Percentiles rank a stretch among this genome's conserved stretches.
phyloP scores from a whole-genome alignment of 92 coral and sea anemone genomes.

The Parazoanthus swiftii region DNA sequence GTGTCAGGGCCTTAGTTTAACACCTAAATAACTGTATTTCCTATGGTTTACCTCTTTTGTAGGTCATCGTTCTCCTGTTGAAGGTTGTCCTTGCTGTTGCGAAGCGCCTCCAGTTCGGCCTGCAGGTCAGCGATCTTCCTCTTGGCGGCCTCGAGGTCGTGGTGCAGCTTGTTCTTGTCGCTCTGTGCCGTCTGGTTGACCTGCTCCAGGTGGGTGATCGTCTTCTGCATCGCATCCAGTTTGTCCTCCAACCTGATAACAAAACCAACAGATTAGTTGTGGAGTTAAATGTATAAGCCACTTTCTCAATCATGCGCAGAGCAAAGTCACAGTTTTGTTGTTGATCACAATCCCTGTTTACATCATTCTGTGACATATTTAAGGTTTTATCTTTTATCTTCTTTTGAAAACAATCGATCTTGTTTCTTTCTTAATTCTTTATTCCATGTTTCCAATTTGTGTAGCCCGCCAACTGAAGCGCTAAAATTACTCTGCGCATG shows the following conservation, averaged over 20 bases:
- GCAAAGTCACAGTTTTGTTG: too few relatives aligned
- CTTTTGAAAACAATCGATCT: too few relatives aligned
- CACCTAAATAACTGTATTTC: not conserved
- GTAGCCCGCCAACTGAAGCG: too few relatives aligned
- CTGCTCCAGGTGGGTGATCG: slow-evolving; percentile 82
- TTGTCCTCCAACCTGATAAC: slow-evolving; percentile 73
- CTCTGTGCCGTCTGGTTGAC: slow-evolving; percentile 74
- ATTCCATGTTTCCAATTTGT: too few relatives aligned
- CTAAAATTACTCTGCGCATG: too few relatives aligned
- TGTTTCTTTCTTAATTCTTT: too few relatives aligned
- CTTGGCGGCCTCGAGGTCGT: slow-evolving; percentile 83
- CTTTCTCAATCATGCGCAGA: too few relatives aligned
- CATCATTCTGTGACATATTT: too few relatives aligned
- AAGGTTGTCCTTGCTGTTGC: slow-evolving; percentile 80
- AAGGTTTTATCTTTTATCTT: too few relatives aligned
- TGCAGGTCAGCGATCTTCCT: slow-evolving; percentile 79
- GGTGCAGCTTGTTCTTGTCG: slow-evolving; percentile 81
- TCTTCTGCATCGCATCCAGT: slow-evolving; percentile 84
- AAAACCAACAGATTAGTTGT: not conserved
- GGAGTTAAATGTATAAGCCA: too few relatives aligned
- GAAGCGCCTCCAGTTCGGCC: slow-evolving; percentile 86
- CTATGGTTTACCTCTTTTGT: slow-evolving; percentile 57
- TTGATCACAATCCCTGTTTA: too few relatives aligned
- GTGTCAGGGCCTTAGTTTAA: too few relatives aligned
- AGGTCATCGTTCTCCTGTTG: slow-evolving; percentile 76